A percentile compares a stretch with the other conserved stretches of the same genome.
phyloP scores from a whole-genome alignment of 2,888 invertebrate species.

The Tachina lurida region DNA sequence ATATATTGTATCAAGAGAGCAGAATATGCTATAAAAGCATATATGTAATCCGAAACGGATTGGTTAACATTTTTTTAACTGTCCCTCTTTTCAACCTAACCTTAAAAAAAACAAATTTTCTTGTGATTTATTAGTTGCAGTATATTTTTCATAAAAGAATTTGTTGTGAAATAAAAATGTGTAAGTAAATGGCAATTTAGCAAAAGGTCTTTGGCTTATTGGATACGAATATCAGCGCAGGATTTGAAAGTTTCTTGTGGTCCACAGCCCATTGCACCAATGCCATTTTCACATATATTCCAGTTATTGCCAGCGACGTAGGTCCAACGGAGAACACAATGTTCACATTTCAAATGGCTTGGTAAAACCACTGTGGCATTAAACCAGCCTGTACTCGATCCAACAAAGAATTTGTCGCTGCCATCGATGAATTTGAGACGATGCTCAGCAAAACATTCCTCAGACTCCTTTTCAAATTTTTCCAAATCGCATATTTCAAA shows the following conservation, averaged over 20 bases:
- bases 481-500: background rate
- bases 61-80: too few species aligned
- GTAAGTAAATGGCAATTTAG: background rate
- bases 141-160: too few species aligned
- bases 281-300: background rate
- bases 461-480: background rate
- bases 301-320: constrained; percentile 2
- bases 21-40: too few species aligned
- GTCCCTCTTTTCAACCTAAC: too few species aligned
- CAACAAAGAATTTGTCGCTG: background rate
- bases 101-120: too few species aligned
- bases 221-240: constrained; percentile 17
- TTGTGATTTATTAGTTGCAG: too few species aligned
- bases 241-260: constrained; percentile 1
- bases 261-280: background rate
- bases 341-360: background rate
- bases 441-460: background rate
- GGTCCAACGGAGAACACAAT: constrained; percentile 2
- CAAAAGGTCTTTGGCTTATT: background rate
- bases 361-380: background rate
- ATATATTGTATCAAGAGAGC: too few species aligned
- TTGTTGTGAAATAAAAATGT: too few species aligned
- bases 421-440: background rate
- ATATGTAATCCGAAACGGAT: too few species aligned
- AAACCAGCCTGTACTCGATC: background rate